Conservation (phyloP, 2,797 vertebrate species). For the Liparis tanakae region DNA sequence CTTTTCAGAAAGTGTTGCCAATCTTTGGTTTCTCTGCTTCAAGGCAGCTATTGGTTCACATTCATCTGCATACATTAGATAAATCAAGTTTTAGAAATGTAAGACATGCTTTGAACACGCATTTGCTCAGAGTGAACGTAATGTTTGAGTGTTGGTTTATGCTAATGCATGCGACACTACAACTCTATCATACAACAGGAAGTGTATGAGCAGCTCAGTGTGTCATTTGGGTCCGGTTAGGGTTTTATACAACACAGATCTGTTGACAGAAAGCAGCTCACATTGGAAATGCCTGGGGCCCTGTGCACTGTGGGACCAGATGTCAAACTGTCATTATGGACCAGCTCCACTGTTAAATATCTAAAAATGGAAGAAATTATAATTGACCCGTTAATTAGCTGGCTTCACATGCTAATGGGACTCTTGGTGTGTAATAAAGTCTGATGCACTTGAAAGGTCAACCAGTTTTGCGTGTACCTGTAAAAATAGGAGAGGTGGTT, state of each 20-base stretch:
- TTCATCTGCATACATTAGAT: background rate
- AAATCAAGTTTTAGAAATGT: slow-evolving; percentile 1
- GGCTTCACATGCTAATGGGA: slow-evolving; percentile 8
- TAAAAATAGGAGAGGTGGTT: slow-evolving; percentile 20
- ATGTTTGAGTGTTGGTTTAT: background rate
- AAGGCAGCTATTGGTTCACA: background rate
- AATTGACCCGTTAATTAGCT: slow-evolving; percentile 32
- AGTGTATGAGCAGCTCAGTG: no score
- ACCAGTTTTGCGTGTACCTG: slow-evolving; percentile 17
- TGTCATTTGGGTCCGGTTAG: background rate
- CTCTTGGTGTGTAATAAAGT: slow-evolving; percentile 7
- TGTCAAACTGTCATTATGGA: slow-evolving; percentile 10
- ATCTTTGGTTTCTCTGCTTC: background rate
- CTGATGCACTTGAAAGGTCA: slow-evolving; percentile 24
- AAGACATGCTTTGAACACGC: background rate
- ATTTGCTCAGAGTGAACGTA: background rate
- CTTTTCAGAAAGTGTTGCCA: no score
- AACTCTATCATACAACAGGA: background rate
- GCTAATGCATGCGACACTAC: no score
- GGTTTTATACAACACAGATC: background rate
- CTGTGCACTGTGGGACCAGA: background rate
- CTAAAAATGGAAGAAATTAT: background rate
- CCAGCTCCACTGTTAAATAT: slow-evolving; percentile 1
- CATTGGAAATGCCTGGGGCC: background rate
- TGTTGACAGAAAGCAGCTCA: slow-evolving; percentile 1